Evolutionary conservation across 2,888 invertebrate species (phyloP).

Genomic region (Pristionchus maxplancki): DNA sequence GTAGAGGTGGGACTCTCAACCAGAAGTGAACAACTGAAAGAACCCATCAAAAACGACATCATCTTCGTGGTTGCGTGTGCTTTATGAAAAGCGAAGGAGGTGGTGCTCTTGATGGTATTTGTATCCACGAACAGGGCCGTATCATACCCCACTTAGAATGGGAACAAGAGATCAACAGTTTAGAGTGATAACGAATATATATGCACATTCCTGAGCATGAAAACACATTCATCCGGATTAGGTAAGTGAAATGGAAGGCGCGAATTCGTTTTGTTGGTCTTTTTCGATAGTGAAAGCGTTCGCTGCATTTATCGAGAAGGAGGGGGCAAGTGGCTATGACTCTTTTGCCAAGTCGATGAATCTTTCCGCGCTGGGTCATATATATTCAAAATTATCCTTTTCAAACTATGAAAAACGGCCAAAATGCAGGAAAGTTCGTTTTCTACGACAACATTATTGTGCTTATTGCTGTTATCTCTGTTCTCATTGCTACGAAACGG

Average conservation of each 20-base stretch:
- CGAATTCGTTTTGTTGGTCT: background rate
- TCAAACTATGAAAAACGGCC: too few relatives aligned
- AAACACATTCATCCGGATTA: constrained; percentile 2
- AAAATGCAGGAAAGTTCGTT: too few relatives aligned
- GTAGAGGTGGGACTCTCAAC: background rate
- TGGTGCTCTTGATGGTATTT: background rate
- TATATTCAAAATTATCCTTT: too few relatives aligned
- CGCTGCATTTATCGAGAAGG: background rate
- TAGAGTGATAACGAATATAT: background rate
- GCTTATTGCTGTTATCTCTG: too few relatives aligned
- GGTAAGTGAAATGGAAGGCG: background rate
- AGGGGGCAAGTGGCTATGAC: too few relatives aligned
- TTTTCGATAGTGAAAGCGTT: background rate
- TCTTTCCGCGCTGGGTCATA: background rate
- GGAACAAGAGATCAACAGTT: background rate
- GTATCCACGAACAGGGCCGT: background rate
- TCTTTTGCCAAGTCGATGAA: background rate
- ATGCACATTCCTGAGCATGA: background rate
- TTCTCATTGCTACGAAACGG: too few relatives aligned
- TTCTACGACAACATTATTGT: too few relatives aligned
- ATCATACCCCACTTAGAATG: background rate
- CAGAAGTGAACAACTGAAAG: background rate
- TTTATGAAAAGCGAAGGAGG: background rate
- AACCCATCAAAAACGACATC: background rate
- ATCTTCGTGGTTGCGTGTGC: background rate